These are phyloP conservation scores for Syngnathoides biaculeatus DNA, from an alignment of 2,113 vertebrate genomes.

Conservation along the genomic window DNA sequence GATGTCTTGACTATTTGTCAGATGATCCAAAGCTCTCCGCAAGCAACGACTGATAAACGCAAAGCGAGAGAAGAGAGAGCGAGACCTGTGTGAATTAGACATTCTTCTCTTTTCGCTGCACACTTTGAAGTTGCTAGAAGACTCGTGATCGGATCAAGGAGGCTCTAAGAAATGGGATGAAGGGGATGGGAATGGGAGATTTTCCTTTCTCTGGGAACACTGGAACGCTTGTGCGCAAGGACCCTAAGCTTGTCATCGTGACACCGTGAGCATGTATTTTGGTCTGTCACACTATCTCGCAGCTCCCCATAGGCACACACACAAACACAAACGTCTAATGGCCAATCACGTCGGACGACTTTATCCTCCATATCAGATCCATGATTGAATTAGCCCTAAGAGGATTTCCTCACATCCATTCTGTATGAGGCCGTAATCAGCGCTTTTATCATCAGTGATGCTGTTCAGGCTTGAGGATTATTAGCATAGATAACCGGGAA, in stretches of 20 bases:
- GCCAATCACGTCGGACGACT: conserved; percentile 47
- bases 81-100: conserved; percentile 48
- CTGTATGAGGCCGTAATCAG: conserved; percentile 56
- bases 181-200: conserved; percentile 49
- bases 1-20: conserved; percentile 57
- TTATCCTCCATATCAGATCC: conserved; percentile 53
- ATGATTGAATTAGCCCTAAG: conserved; percentile 66
- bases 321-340: conserved; percentile 15
- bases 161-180: conserved; percentile 55
- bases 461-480: conserved; percentile 52
- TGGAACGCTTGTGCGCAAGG: conserved; percentile 18
- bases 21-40: conserved; percentile 39
- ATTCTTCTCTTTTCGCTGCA: conserved; percentile 39
- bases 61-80: conserved; percentile 27
- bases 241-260: conserved; percentile 43
- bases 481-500: conserved; percentile 49
- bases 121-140: conserved; percentile 53
- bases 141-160: conserved; percentile 59
- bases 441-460: conserved; percentile 39
- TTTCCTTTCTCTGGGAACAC: conserved; percentile 46
- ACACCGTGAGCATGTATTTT: not conserved
- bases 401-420: conserved; percentile 56
- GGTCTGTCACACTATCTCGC: conserved; percentile 16
- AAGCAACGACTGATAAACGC: conserved; percentile 45
- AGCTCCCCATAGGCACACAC: conserved; percentile 13